Evolutionary conservation across 2,797 vertebrate species (phyloP).

Genomic region (Lutjanus argentimaculatus): DNA sequence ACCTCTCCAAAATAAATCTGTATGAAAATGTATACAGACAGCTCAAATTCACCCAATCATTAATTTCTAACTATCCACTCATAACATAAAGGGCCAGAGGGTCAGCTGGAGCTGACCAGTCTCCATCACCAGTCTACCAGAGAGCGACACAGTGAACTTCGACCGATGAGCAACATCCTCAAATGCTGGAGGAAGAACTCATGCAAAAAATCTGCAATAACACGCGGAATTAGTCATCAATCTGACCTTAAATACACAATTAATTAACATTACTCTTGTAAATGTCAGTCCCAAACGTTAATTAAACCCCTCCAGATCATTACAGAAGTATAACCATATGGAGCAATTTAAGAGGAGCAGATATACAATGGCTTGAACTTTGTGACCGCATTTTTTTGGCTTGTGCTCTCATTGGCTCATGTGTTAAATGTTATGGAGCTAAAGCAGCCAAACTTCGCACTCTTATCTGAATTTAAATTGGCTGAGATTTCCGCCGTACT

Average conservation of each 20-base stretch:
- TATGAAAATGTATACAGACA: neutral
- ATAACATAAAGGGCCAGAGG: neutral
- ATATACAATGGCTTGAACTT: slow-evolving; percentile 13
- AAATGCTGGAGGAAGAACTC: slow-evolving; percentile 8
- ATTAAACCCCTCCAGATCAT: slow-evolving; percentile 4
- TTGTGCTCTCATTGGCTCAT: slow-evolving; percentile 24
- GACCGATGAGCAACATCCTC: slow-evolving; percentile 11
- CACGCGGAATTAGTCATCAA: slow-evolving; percentile 23
- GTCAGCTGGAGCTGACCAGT: neutral
- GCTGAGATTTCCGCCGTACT: slow-evolving; percentile 41
- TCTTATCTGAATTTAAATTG: slow-evolving; percentile 68
- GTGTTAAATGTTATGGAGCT: slow-evolving; percentile 27
- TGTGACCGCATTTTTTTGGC: neutral
- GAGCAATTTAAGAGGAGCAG: neutral
- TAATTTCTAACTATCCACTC: neutral
- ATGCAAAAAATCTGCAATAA: neutral
- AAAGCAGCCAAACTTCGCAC: slow-evolving; percentile 39
- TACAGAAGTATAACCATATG: neutral
- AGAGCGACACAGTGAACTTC: slow-evolving; percentile 22
- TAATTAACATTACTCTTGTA: slow-evolving; percentile 19
- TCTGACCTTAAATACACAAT: slow-evolving; percentile 26
- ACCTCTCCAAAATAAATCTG: neutral
- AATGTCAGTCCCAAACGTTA: slow-evolving; percentile 31
- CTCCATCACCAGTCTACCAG: neutral
- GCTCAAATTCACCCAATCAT: neutral